Conservation (phyloP, 2,113 vertebrate species). For the Asarcornis scutulata region DNA sequence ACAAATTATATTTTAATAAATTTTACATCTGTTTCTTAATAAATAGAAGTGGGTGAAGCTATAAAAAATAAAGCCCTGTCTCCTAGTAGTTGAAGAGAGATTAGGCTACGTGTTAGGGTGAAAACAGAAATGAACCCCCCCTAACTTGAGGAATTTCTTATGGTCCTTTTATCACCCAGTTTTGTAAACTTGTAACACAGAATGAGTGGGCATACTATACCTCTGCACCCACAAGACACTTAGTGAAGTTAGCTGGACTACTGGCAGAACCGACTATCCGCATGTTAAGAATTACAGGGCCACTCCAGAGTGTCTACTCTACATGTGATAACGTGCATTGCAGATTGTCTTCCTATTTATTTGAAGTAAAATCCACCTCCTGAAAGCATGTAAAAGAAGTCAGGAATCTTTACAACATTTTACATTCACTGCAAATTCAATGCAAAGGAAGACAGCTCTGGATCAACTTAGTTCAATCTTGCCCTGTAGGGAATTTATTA, state of each 20-base stretch:
- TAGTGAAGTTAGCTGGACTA: background rate
- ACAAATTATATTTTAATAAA: background rate
- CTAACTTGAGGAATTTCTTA: background rate
- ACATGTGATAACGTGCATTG: background rate
- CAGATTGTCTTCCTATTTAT: background rate
- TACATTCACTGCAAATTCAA: background rate
- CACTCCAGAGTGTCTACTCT: background rate
- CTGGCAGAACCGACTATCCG: fast-evolving
- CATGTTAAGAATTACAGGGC: background rate
- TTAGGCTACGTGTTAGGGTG: background rate
- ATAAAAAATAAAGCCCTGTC: background rate
- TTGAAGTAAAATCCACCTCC: background rate
- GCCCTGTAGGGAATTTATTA: background rate
- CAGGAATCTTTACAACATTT: background rate
- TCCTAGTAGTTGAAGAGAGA: background rate
- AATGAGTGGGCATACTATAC: background rate
- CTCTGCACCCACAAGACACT: background rate
- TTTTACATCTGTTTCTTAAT: background rate
- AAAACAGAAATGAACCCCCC: background rate
- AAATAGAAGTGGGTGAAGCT: background rate
- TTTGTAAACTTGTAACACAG: background rate
- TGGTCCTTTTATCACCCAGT: background rate
- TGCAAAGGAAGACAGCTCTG: background rate
- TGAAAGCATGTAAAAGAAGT: background rate
- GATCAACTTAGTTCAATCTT: background rate